These are phyloP conservation scores for Pristionchus japonicus DNA, from an alignment of 2,888 invertebrate genomes.

Conservation along the genomic window DNA sequence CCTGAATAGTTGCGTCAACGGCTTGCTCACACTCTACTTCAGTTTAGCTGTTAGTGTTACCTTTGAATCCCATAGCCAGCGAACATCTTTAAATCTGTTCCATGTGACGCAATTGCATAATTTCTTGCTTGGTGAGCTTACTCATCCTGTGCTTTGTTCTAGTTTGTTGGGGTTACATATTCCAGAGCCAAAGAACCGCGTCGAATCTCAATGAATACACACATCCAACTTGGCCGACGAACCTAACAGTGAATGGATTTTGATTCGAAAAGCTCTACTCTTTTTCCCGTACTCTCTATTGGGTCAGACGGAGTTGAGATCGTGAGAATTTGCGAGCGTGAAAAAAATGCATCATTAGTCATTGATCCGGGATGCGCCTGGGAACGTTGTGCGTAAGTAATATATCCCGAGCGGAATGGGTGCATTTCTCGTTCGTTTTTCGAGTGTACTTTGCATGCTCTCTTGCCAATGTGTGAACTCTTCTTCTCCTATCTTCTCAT, in stretches of 20 bases:
- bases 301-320: background rate
- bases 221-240: background rate
- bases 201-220: background rate
- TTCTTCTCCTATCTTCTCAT: no score
- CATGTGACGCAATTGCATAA: no score
- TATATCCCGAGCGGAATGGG: background rate
- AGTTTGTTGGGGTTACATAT: background rate
- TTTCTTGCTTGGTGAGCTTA: no score
- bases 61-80: no score
- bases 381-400: background rate
- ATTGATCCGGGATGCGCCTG: background rate
- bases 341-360: background rate
- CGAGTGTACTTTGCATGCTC: background rate
- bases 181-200: background rate
- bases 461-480: no score
- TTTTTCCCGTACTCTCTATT: background rate
- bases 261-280: background rate
- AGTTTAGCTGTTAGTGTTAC: no score
- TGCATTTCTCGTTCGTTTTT: background rate
- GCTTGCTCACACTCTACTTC: no score
- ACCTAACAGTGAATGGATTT: background rate
- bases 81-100: no score
- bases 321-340: background rate
- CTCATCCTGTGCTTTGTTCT: background rate
- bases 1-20: no score